Percentiles rank a stretch among this genome's conserved stretches.
Evolutionary conservation across 2,888 invertebrate species (phyloP).

Genomic region (Lycia hirtaria): DNA sequence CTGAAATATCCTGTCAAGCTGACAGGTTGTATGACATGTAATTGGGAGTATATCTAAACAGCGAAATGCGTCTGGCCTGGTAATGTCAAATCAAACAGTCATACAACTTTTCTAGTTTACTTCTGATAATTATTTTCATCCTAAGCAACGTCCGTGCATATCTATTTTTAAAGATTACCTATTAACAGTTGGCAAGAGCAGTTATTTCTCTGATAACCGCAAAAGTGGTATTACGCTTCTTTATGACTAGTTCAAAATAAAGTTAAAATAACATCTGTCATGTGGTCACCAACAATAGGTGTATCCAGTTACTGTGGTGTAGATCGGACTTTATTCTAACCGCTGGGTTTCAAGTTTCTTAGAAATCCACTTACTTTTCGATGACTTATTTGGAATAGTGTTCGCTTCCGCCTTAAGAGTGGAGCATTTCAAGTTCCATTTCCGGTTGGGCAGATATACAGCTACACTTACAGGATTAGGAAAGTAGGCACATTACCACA

Average conservation of each 20-base stretch:
- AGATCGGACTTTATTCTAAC: slow-evolving; percentile 5
- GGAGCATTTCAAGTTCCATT: too few relatives aligned
- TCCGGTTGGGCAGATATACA: too few relatives aligned
- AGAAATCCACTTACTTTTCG: slow-evolving; percentile 4
- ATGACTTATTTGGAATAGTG: background rate
- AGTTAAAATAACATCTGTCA: slow-evolving; percentile 11
- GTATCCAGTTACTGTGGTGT: slow-evolving; percentile 16
- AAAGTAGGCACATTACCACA: too few relatives aligned
- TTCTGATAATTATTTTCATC: background rate
- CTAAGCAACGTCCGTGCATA: background rate
- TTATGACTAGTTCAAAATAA: background rate
- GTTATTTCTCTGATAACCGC: slow-evolving; percentile 6
- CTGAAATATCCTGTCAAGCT: too few relatives aligned
- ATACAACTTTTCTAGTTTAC: too few relatives aligned
- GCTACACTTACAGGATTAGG: too few relatives aligned
- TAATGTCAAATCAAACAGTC: too few relatives aligned
- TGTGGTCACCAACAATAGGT: slow-evolving; percentile 4
- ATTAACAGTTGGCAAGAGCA: slow-evolving; percentile 15
- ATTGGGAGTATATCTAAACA: too few relatives aligned
- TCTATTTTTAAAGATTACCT: slow-evolving; percentile 10
- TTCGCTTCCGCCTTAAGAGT: too few relatives aligned
- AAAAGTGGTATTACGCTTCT: background rate
- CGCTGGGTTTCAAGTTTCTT: slow-evolving; percentile 7
- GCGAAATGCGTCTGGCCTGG: too few relatives aligned
- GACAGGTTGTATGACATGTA: too few relatives aligned